Evolutionary conservation across 2,113 vertebrate species (phyloP).

Genomic region (Galemys pyrenaicus): DNA sequence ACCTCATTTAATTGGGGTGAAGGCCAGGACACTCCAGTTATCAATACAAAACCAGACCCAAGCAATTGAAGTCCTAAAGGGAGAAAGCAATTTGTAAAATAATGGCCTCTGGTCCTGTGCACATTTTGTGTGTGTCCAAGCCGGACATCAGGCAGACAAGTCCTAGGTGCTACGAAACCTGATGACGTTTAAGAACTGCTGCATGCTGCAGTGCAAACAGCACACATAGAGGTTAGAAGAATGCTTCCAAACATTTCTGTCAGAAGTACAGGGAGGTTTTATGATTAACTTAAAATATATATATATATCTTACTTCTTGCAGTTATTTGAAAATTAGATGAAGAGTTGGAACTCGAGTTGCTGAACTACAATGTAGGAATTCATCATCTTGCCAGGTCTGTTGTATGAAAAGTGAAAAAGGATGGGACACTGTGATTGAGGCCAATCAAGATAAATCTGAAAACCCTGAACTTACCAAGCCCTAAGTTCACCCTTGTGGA

Average conservation of each 20-base stretch:
- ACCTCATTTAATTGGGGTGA: background rate
- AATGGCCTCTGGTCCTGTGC: background rate
- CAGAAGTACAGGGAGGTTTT: background rate
- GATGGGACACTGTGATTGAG: background rate
- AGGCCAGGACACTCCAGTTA: background rate
- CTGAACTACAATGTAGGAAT: background rate
- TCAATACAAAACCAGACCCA: background rate
- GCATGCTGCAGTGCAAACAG: background rate
- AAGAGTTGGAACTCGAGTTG: background rate
- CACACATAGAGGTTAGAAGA: background rate
- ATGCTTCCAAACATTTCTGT: background rate
- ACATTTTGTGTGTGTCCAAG: background rate
- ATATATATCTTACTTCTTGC: background rate
- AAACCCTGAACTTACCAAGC: background rate
- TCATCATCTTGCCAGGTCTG: background rate
- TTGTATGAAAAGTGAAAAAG: background rate
- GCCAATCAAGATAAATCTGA: background rate
- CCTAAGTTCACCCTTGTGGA: background rate
- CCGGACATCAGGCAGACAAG: background rate
- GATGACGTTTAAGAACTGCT: background rate
- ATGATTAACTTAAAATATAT: background rate
- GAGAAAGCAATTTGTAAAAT: background rate
- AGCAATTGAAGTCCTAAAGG: background rate
- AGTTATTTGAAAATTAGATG: constrained; percentile 19
- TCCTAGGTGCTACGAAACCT: background rate